Evolutionary conservation across 2,888 invertebrate species (phyloP).

Genomic region (Oithona nana): DNA sequence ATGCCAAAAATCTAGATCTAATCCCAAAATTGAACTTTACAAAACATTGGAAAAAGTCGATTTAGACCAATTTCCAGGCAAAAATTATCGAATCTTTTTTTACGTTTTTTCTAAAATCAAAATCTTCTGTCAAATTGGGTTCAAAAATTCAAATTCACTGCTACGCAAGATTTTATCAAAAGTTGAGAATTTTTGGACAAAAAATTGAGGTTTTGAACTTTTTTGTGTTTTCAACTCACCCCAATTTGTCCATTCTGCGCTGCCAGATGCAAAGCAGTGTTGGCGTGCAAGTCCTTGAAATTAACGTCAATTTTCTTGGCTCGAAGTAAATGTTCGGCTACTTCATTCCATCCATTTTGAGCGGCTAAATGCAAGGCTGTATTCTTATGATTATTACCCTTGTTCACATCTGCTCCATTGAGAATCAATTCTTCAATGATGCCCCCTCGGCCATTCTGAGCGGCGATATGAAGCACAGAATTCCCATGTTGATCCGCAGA

Average conservation of each 20-base stretch:
- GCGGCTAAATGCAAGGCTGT: conserved; percentile 8
- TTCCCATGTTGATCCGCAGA: conserved; percentile 5
- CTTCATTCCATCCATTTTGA: conserved; percentile 11
- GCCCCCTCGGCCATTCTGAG: conserved; percentile 8
- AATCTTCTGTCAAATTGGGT: too few relatives aligned
- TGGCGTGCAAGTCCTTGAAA: conserved; percentile 3
- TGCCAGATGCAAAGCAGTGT: conserved; percentile 14
- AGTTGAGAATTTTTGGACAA: too few relatives aligned
- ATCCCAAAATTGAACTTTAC: too few relatives aligned
- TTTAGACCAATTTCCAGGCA: too few relatives aligned
- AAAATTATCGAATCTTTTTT: too few relatives aligned
- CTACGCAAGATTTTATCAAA: too few relatives aligned
- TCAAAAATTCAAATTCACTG: too few relatives aligned
- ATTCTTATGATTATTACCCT: conserved; percentile 13
- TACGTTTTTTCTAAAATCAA: too few relatives aligned
- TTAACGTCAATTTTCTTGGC: conserved; percentile 2
- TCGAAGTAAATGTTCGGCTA: background rate
- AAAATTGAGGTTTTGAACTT: too few relatives aligned
- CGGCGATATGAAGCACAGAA: conserved; percentile 4
- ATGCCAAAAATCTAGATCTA: too few relatives aligned
- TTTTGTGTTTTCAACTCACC: conserved; percentile 5
- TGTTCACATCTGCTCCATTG: conserved; percentile 6
- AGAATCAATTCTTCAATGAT: conserved; percentile 10
- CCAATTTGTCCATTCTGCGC: conserved; percentile 15
- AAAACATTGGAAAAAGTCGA: too few relatives aligned